Evolutionary conservation across 2,113 vertebrate genomes (phyloP).

Genomic region (Scophthalmus maximus): DNA sequence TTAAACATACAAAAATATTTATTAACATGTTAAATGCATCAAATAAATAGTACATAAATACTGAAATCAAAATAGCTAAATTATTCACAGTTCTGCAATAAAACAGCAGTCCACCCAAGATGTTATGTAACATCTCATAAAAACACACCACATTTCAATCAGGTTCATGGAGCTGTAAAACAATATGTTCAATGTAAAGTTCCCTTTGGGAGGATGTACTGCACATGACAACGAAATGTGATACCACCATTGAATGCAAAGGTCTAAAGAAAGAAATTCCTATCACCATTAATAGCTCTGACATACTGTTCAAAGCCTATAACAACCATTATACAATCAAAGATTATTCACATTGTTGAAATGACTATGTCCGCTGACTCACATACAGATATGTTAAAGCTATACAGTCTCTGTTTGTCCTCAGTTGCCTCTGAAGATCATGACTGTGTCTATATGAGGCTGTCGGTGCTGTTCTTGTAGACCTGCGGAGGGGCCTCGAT

Average conservation of each 20-base stretch:
- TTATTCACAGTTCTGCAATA: constrained; percentile 47
- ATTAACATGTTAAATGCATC: constrained; percentile 12
- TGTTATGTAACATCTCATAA: constrained; percentile 16
- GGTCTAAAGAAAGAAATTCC: neutral
- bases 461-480: constrained; percentile 80
- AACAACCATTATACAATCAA: neutral
- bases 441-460: constrained; percentile 71
- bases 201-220: constrained; percentile 68
- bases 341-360: neutral
- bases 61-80: neutral
- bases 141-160: constrained; percentile 2
- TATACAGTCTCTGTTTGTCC: neutral
- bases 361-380: neutral
- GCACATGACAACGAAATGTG: neutral
- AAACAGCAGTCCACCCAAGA: neutral
- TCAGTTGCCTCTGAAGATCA: neutral
- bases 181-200: constrained; percentile 74
- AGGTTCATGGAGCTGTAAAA: constrained; percentile 46
- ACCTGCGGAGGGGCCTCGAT: constrained; percentile 62
- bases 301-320: neutral
- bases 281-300: neutral
- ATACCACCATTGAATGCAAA: too few relatives aligned
- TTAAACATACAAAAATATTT: constrained; percentile 7
- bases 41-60: constrained; percentile 70
- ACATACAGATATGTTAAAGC: neutral